Evolutionary conservation across 2,113 vertebrate species (phyloP), one percentile per base, ranked within the genome.

Genomic region (Zingel zingel): DNA sequence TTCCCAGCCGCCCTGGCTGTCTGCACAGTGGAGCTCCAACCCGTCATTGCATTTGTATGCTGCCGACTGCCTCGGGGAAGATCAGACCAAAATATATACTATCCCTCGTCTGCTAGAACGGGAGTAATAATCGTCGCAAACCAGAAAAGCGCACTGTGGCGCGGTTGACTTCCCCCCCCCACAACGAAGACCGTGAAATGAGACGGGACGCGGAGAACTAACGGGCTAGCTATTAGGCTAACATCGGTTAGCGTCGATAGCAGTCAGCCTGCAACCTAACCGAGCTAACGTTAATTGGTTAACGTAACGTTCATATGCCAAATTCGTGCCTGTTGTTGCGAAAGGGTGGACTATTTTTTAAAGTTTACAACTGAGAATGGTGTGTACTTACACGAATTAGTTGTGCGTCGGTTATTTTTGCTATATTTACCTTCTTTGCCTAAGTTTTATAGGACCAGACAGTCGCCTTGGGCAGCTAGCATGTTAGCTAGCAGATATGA

Each of bases 1-100:
- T 93, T 94, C 88, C 92, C 92, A 86, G 89, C 93, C 91, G 85
- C 91, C 86, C 87, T 51, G 81, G 50, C 91, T 78, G 75, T 18
- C 75, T 79, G 85, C 48, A 82, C 54, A 51, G 71, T 72, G 84
- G 79, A 87, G 89, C 84, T 77, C 53, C 79, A 39, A 27, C 74
- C 48, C 70, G 59, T 83, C 81, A 83, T 58, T 75, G 78, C 74
- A 85, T 43, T 43, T 43, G 39, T 11, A 73, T 68, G 74, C 74
- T 15, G 77, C 77, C 70, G 83, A 71, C 66, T 57, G 84, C 79
- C 77, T 75, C 53, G 53, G 86, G 78, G 73, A 79, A 65, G 69
- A 86, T 73, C 87, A 47, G 4, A 81, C 54, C 75, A 3, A 85
- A 16, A 84, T 59, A 90, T 69, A 88, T 21, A 53, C 72, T 56